Evolutionary conservation across 1,140 invertebrate genomes (phyloP), one percentile per base, ranked within the genome.

Genomic region (Saccostrea glomerata): DNA sequence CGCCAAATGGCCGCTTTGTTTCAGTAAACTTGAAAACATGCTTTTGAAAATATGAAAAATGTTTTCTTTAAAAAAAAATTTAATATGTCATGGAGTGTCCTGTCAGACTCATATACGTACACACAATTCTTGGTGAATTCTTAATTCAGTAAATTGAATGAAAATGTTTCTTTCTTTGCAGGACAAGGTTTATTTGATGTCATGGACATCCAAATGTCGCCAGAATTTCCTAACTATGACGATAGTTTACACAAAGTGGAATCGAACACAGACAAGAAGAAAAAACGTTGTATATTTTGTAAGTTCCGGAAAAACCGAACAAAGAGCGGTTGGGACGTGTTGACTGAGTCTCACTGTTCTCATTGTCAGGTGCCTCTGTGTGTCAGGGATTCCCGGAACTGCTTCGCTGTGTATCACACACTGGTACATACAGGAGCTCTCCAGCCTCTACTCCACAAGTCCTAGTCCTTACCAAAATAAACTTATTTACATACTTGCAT

Each of bases 201-300:
- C 13, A 77, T 77, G 70, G 70, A 77, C 25, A 77, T 77, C 12
- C 70, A 77, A 25, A 77, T 77, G 70, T 77, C 70, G 13, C 70
- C 70, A 12, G 23, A 30, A 0, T 77, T 77, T 36, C 70, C 70
- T 12, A 77, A 77, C 25, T 77, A 15, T 12, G 70, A 77, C 25
- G 70, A 12, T 15, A 15, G 25, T 30, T 4, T 77, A 15, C 70
- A 77, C 9, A 77, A 36, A 30, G 70, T 77, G 70, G 70, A 77
- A 77, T 25, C 70, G 11, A 77, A 77, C 70, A 36, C 2, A 15
- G 70, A 77, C 70, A 77, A 77, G 70, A 87, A 87, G 70, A 66
- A 87, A 73, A 87, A 87, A 82, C 82, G 82, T 15, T 87, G 86
- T 54, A 58, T 87, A 13, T 83, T 84, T 66, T 87, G 86, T 84